phyloP scores from a whole-genome alignment of 2,113 vertebrate species.

The Dinomys branickii region DNA sequence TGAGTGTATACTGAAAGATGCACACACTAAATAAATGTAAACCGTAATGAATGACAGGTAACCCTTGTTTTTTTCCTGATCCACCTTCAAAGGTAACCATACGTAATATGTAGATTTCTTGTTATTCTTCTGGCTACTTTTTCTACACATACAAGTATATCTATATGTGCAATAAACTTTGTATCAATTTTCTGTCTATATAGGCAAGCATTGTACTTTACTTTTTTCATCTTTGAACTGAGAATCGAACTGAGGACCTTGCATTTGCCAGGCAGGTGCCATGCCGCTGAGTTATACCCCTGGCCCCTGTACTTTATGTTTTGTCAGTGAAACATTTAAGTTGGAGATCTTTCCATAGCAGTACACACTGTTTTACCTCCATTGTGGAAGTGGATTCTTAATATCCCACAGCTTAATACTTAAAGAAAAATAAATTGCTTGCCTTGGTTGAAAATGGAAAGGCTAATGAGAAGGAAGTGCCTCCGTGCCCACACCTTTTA shows the following conservation, averaged over 20 bases:
- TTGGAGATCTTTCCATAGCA: not conserved
- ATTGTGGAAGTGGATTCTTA: not conserved
- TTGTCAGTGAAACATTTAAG: not conserved
- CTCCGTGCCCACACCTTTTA: too few relatives aligned
- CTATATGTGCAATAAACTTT: not conserved
- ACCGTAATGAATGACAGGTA: not conserved
- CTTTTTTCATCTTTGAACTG: too few relatives aligned
- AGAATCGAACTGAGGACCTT: too few relatives aligned
- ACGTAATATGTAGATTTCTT: not conserved
- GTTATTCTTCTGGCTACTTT: not conserved
- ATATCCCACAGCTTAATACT: constrained; percentile 7
- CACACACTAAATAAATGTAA: not conserved
- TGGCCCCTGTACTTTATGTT: too few relatives aligned
- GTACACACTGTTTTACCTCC: not conserved
- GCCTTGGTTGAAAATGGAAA: not conserved
- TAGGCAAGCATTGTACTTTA: not conserved
- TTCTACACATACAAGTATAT: not conserved
- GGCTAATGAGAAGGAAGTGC: not conserved
- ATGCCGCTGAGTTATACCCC: too few relatives aligned
- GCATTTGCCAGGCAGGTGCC: too few relatives aligned
- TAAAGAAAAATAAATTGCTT: not conserved
- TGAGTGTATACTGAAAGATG: not conserved
- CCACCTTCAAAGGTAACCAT: not conserved
- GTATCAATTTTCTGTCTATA: not conserved
- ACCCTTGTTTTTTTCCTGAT: not conserved